Evolutionary conservation across 2,113 vertebrate genomes (phyloP).

Genomic region (Lonchura striata): DNA sequence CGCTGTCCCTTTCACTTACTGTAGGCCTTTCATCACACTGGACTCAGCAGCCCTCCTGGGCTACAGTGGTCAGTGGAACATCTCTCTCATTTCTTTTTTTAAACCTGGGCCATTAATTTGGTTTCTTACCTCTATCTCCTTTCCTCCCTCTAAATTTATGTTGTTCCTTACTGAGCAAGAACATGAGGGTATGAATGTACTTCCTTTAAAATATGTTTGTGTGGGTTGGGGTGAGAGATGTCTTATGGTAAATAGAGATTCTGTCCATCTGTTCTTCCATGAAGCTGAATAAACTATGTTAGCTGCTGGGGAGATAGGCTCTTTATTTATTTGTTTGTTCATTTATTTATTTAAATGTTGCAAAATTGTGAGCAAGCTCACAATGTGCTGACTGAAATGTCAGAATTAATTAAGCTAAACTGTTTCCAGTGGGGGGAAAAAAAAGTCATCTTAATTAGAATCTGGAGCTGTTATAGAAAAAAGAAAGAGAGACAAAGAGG

Average conservation of each 20-base stretch:
- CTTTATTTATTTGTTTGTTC: background rate
- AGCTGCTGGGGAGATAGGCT: background rate
- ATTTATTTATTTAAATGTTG: constrained; percentile 30
- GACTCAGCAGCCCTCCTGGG: background rate
- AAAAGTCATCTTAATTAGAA: background rate
- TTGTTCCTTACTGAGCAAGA: background rate
- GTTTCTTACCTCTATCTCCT: background rate
- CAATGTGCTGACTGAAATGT: constrained; percentile 23
- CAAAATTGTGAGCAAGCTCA: constrained; percentile 7
- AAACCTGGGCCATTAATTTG: constrained; percentile 19
- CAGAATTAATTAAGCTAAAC: constrained; percentile 51
- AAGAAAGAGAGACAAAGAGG: background rate
- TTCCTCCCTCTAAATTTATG: background rate
- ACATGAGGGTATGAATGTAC: background rate
- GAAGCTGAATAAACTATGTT: background rate
- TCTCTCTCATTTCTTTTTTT: background rate
- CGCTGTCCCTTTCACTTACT: background rate
- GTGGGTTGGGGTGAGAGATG: background rate
- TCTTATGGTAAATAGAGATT: background rate
- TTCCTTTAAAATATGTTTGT: background rate
- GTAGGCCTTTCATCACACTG: constrained; percentile 23
- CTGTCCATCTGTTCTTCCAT: background rate
- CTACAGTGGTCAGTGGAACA: constrained; percentile 3
- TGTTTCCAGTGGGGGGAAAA: background rate
- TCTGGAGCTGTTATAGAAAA: background rate